These are phyloP conservation scores for Nixonia krombeini DNA, from an alignment of 1,140 invertebrate species.

Conservation along the genomic window DNA sequence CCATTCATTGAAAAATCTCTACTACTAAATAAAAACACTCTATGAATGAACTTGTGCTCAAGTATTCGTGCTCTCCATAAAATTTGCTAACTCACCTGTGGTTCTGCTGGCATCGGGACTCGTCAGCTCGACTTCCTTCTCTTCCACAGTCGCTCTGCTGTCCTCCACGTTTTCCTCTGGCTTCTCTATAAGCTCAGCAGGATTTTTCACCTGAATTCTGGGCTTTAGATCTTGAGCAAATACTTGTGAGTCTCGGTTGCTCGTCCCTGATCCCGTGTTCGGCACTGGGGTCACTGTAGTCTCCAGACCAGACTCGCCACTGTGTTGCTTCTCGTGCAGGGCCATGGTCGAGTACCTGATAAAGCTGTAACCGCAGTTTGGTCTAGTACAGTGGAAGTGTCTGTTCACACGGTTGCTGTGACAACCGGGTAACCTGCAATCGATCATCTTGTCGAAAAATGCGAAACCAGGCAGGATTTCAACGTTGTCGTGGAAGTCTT, in stretches of 20 bases:
- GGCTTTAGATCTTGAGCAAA: conserved; percentile 61
- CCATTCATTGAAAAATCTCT: conserved; percentile 33
- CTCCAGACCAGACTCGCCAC: conserved; percentile 36
- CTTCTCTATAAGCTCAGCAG: conserved; percentile 67
- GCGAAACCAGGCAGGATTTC: conserved; percentile 86
- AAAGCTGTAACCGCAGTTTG: conserved; percentile 83
- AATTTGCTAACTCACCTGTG: conserved; percentile 62
- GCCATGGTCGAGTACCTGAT: conserved; percentile 82
- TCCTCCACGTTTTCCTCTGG: conserved; percentile 53
- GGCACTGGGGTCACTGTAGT: conserved; percentile 15
- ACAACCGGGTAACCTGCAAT: conserved; percentile 81
- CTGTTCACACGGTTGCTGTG: conserved; percentile 80
- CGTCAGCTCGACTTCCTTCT: conserved; percentile 59
- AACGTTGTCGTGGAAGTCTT: conserved; percentile 87
- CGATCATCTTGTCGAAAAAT: conserved; percentile 84
- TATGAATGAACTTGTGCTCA: conserved; percentile 39
- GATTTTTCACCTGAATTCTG: conserved; percentile 70
- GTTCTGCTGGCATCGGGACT: conserved; percentile 64
- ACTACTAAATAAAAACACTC: conserved; percentile 44
- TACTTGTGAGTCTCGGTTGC: conserved; percentile 49
- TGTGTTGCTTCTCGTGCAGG: conserved; percentile 79
- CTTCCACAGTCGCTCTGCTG: conserved; percentile 53
- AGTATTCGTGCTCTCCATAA: conserved; percentile 44
- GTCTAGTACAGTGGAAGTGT: conserved; percentile 84
- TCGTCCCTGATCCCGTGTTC: conserved; percentile 38